Conservation (phyloP, 2,888 invertebrate species). For the Tiphia femorata region DNA sequence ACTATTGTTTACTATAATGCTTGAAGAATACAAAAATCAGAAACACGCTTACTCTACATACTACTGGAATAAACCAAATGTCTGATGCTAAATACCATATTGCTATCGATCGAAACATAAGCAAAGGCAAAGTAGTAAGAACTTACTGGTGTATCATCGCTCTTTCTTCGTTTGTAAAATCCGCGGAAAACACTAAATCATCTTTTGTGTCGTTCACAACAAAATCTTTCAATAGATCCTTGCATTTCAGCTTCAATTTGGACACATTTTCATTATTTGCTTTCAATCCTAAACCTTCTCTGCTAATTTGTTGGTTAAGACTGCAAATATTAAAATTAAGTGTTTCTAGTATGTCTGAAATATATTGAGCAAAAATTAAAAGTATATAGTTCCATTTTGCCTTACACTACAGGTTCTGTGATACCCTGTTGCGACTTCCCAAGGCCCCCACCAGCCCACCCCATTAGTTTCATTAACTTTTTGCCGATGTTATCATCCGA, state of each 20-base stretch:
- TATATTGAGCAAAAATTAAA: background rate
- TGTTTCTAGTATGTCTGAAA: conserved; percentile 4
- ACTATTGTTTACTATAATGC: background rate
- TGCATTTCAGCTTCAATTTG: conserved; percentile 63
- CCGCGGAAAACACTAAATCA: conserved; percentile 74
- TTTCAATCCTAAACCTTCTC: conserved; percentile 61
- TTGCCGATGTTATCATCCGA: conserved; percentile 70
- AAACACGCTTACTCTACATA: too few relatives aligned
- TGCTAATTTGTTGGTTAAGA: conserved; percentile 58
- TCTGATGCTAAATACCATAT: too few relatives aligned
- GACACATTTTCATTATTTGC: conserved; percentile 45
- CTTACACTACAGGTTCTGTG: conserved; percentile 71
- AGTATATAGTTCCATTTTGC: conserved; percentile 10
- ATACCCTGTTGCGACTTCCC: conserved; percentile 73
- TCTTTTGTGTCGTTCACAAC: conserved; percentile 59
- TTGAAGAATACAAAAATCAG: background rate
- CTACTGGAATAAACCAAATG: too few relatives aligned
- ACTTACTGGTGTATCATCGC: conserved; percentile 73
- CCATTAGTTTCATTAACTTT: conserved; percentile 73
- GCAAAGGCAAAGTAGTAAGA: too few relatives aligned
- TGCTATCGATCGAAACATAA: too few relatives aligned
- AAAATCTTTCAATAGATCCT: conserved; percentile 69
- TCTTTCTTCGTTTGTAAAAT: conserved; percentile 77
- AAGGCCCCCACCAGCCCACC: conserved; percentile 74
- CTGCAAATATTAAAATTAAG: conserved; percentile 19